Conservation (phyloP, 2,888 invertebrate genomes). For the Leucoma salicis region DNA sequence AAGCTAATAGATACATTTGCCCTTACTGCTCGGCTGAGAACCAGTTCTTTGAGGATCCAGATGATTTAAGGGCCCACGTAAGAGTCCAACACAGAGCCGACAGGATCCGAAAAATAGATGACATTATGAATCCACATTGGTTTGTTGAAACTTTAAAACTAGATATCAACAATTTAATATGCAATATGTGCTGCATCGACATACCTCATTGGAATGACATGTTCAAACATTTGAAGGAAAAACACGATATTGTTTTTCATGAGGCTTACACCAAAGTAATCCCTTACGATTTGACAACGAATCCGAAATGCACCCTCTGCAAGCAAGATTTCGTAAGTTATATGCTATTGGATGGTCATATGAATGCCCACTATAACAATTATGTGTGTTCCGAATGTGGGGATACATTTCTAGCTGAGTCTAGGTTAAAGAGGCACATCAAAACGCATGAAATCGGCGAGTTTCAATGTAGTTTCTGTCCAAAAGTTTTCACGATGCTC, state of each 20-base stretch:
- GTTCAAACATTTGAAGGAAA: slow-evolving; percentile 47
- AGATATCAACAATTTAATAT: slow-evolving; percentile 49
- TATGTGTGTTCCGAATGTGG: slow-evolving; percentile 60
- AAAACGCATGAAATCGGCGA: slow-evolving; percentile 63
- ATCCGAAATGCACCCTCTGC: slow-evolving; percentile 27
- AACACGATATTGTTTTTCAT: slow-evolving; percentile 41
- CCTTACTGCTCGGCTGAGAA: background rate
- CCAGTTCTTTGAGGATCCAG: background rate
- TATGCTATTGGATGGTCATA: slow-evolving; percentile 51
- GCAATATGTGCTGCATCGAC: slow-evolving; percentile 39
- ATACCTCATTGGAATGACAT: slow-evolving; percentile 49
- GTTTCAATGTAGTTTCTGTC: slow-evolving; percentile 27
- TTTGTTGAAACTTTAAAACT: slow-evolving; percentile 54
- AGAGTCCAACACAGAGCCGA: slow-evolving; percentile 36
- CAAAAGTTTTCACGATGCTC: slow-evolving; percentile 61
- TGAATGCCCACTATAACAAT: slow-evolving; percentile 61
- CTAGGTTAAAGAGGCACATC: slow-evolving; percentile 52
- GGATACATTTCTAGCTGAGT: slow-evolving; percentile 43
- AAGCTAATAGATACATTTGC: slow-evolving; percentile 11
- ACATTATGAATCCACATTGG: slow-evolving; percentile 46
- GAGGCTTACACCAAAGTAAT: slow-evolving; percentile 46
- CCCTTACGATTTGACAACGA: slow-evolving; percentile 40
- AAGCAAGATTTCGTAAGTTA: slow-evolving; percentile 37
- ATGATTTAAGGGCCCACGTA: slow-evolving; percentile 25
- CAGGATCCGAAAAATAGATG: slow-evolving; percentile 34